Evolutionary conservation across 2,888 invertebrate genomes (phyloP).

Genomic region (Cantharis rustica): DNA sequence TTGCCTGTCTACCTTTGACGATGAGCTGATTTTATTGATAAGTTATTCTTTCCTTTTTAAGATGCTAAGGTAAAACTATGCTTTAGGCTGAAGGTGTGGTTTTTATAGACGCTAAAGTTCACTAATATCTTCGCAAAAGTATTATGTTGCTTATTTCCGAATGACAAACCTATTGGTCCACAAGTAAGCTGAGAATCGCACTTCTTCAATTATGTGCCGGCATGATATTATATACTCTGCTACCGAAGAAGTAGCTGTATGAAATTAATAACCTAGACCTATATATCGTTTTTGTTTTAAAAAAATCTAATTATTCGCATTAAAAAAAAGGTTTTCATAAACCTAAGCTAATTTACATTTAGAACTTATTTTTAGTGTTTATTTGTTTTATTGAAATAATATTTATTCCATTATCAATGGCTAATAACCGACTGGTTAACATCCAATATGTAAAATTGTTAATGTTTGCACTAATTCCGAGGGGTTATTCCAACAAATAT

Average conservation of each 20-base stretch:
- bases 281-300: too few relatives aligned
- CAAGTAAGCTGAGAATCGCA: not conserved
- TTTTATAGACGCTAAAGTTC: not conserved
- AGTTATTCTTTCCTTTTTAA: not conserved
- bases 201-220: not conserved
- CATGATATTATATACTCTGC: not conserved
- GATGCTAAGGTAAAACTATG: not conserved
- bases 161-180: not conserved
- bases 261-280: too few relatives aligned
- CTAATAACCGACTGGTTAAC: too few relatives aligned
- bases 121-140: not conserved
- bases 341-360: too few relatives aligned
- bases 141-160: not conserved
- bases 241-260: not conserved
- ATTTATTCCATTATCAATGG: too few relatives aligned
- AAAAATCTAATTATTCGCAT: too few relatives aligned
- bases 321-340: too few relatives aligned
- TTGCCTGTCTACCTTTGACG: not conserved
- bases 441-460: too few relatives aligned
- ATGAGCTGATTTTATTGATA: slow-evolving; percentile 7
- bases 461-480: too few relatives aligned
- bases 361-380: too few relatives aligned
- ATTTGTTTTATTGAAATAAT: too few relatives aligned
- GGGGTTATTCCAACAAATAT: too few relatives aligned
- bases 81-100: not conserved